phyloP scores from a whole-genome alignment of 2,113 vertebrate genomes.

The Stercorarius parasiticus region DNA sequence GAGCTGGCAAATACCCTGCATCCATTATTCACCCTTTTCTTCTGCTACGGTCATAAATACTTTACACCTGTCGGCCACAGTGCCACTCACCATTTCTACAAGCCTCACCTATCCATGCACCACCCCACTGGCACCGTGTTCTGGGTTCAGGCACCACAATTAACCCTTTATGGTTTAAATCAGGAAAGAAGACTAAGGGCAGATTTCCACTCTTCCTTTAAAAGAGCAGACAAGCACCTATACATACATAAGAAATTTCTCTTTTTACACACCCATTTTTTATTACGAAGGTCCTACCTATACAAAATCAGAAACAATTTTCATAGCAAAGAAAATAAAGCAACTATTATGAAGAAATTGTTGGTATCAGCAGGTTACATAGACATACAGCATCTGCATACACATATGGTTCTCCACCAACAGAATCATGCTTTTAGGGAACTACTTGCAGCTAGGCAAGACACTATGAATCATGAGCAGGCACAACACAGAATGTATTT shows the following conservation, averaged over 20 bases:
- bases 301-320: background rate
- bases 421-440: conserved; percentile 62
- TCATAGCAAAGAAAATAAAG: conserved; percentile 18
- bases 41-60: background rate
- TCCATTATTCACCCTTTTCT: background rate
- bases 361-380: conserved; percentile 64
- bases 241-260: background rate
- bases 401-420: conserved; percentile 61
- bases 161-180: background rate
- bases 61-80: background rate
- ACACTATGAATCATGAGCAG: conserved; percentile 65
- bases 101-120: background rate
- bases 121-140: background rate
- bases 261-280: background rate
- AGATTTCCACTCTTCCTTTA: background rate
- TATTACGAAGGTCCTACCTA: background rate
- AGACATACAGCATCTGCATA: conserved; percentile 66
- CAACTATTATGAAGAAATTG: conserved; percentile 11
- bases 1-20: conserved; percentile 1
- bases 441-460: conserved; percentile 67
- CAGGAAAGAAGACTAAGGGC: background rate
- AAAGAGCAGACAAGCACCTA: background rate
- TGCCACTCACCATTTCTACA: background rate
- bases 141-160: background rate
- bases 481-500: conserved; percentile 64